Percentiles rank a stretch among this genome's conserved stretches.
phyloP scores from a whole-genome alignment of 1,140 invertebrate genomes.

The Drosophila bipectinata region DNA sequence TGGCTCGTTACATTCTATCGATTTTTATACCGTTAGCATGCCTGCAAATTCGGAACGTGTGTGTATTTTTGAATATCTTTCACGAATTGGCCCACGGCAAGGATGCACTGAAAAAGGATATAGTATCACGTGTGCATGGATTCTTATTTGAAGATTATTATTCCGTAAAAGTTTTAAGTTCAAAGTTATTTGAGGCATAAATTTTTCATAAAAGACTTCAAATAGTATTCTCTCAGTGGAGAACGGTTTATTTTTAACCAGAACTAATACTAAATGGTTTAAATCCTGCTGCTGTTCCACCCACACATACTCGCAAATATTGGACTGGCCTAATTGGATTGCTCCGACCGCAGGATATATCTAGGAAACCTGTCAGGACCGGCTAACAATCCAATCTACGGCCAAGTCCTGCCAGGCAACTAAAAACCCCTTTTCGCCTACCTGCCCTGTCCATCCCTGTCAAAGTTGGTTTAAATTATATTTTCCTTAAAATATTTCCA shows the following conservation, averaged over 20 bases:
- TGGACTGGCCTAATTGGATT: conserved; percentile 65
- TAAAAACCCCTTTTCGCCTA: conserved; percentile 13
- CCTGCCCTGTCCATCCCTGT: conserved; percentile 9
- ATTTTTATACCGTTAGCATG: conserved; percentile 58
- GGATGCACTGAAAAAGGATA: neutral
- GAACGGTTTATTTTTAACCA: conserved; percentile 26
- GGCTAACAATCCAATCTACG: conserved; percentile 17
- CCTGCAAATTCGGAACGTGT: conserved; percentile 11
- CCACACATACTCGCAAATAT: neutral
- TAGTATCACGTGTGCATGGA: neutral
- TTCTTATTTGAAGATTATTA: no score
- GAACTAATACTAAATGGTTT: conserved; percentile 49
- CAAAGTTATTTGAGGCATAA: no score
- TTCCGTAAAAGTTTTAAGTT: no score
- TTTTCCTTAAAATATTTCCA: conserved; percentile 63
- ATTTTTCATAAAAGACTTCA: neutral
- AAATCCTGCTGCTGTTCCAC: conserved; percentile 14
- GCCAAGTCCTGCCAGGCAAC: conserved; percentile 20
- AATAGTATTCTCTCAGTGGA: neutral
- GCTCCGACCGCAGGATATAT: conserved; percentile 39
- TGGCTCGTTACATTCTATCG: conserved; percentile 67
- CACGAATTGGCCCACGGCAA: conserved; percentile 7
- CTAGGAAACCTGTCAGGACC: conserved; percentile 7
- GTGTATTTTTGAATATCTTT: conserved; percentile 46
- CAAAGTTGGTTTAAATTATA: conserved; percentile 57